Base-by-base conservation (phyloP, 2,888 invertebrate species). In the Eupeodes latifasciatus region DNA sequence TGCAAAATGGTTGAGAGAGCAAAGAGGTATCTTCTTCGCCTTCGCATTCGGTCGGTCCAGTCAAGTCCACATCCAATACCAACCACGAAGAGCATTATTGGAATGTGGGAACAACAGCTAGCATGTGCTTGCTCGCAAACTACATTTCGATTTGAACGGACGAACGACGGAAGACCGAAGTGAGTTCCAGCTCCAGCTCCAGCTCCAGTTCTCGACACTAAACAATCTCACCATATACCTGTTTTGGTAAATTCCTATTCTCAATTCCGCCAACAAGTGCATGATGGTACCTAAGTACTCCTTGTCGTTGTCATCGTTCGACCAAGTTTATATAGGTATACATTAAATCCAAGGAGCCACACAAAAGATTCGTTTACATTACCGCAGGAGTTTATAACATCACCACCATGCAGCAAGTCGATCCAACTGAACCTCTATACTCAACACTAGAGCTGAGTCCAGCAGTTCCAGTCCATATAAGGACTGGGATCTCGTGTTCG, bases 241-340 rank as follows among this genome's bases (percentile, higher is more conserved):
- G 85, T 88, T 88, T 82, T 55, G 36, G 4, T 67, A 67, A 77
- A 81, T 81, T 77, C 72, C 71, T 64, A 40, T 59, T 64, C 51
- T 44, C 66, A 57, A 81, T 81, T 81, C 81, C 80, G 44, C 72
- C 84, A 84, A 84, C 84, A 87, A 87, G 83, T 86, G 82, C 27
- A 57, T 71, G 75, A n/a, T 49, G 34, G 49, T 81, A 49, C 49
- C 76, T 59, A 55, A 47, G 59, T 81, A 55, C 47, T 49, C 64
- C 78, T 57, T 16, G 44, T 47, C 36, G 27, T 40, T 11, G 40
- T 71, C 9, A 34, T 67, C 47, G 53, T 44, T 49, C 27, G 34
- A 67, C 6, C 19, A 11, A 27, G 27, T 27, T 27, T 27, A 27
- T 27, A 10, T 16, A 12, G 2, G 12, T 57, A 19, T 44, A 19